Percentiles rank a stretch among this genome's conserved stretches.
Evolutionary conservation across 2,113 vertebrate genomes (phyloP).

Genomic region (Cepphus grylle): DNA sequence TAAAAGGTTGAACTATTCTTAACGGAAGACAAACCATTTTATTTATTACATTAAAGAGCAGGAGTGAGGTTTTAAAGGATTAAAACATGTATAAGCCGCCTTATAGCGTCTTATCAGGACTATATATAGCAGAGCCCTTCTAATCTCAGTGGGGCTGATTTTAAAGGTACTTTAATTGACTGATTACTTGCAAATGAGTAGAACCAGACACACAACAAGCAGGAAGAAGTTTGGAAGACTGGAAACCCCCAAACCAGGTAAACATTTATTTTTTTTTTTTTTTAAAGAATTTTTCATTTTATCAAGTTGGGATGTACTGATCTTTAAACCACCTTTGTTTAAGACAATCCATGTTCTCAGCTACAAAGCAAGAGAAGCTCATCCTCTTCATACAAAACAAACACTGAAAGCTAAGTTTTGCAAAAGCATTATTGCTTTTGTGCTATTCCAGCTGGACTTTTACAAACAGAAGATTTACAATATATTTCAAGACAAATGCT

Average conservation of each 20-base stretch:
- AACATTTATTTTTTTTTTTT: background rate
- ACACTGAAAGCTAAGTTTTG: background rate
- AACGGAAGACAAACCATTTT: background rate
- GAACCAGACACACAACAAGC: background rate
- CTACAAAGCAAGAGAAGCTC: background rate
- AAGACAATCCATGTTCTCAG: background rate
- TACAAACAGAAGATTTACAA: background rate
- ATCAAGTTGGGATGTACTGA: background rate
- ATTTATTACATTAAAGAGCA: background rate
- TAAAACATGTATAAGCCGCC: background rate
- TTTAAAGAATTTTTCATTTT: background rate
- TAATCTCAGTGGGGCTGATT: background rate
- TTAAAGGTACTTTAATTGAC: constrained; percentile 8
- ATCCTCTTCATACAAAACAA: background rate
- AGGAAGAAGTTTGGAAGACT: background rate
- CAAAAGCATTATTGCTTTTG: background rate
- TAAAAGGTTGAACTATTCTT: background rate
- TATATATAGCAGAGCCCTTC: constrained; percentile 36
- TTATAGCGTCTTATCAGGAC: background rate
- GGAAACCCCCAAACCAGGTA: background rate
- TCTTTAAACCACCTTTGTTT: background rate
- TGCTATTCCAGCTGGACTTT: background rate
- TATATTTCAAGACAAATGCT: background rate
- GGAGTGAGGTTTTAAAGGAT: constrained; percentile 38
- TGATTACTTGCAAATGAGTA: constrained; percentile 24